phyloP scores from a whole-genome alignment of 2,888 invertebrate genomes.

The Caenorhabditis angaria region DNA sequence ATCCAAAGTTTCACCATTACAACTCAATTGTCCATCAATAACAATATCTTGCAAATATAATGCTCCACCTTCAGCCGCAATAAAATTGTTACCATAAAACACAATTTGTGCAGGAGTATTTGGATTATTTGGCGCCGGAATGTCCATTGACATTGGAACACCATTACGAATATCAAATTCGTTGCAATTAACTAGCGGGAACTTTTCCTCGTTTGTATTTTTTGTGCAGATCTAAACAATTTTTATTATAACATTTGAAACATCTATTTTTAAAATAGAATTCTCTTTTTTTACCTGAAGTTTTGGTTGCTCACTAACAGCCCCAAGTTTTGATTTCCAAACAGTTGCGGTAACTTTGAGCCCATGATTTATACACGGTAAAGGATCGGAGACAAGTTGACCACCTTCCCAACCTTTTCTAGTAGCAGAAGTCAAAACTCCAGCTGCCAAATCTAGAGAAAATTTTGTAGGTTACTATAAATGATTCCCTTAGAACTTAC shows the following conservation, averaged over 20 bases:
- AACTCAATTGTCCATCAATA: constrained; percentile 52
- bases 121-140: constrained; percentile 53
- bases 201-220: constrained; percentile 54
- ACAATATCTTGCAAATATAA: constrained; percentile 62
- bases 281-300: constrained; percentile 42
- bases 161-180: constrained; percentile 60
- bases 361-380: constrained; percentile 52
- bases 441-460: constrained; percentile 49
- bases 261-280: background rate
- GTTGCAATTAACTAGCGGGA: constrained; percentile 56
- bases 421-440: constrained; percentile 47
- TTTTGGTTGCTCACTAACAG: constrained; percentile 51
- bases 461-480: too few relatives aligned
- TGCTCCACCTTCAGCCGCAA: constrained; percentile 57
- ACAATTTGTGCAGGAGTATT: constrained; percentile 54
- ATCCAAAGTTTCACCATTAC: constrained; percentile 43
- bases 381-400: constrained; percentile 54
- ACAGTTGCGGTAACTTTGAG: constrained; percentile 54
- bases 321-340: constrained; percentile 52
- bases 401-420: constrained; percentile 62
- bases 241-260: background rate
- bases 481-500: constrained; percentile 14
- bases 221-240: constrained; percentile 50
- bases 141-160: constrained; percentile 53
- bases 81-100: constrained; percentile 60